Percentiles rank a stretch among this genome's conserved stretches.
Conservation (phyloP, 2,888 invertebrate genomes). For the Neocrepidodera transversa region DNA sequence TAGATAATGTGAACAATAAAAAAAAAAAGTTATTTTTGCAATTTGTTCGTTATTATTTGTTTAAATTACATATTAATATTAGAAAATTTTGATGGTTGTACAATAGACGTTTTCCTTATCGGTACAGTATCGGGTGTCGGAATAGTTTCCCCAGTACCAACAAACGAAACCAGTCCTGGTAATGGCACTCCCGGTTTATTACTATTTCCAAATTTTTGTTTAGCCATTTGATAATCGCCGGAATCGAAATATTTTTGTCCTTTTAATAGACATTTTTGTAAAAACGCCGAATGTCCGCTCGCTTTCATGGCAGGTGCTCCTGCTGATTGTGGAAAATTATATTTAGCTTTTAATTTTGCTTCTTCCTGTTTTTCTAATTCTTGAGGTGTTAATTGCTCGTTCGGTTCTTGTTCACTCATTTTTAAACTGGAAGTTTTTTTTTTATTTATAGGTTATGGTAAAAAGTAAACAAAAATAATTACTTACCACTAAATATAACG, state of each 20-base stretch:
- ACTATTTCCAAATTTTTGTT: constrained; percentile 78
- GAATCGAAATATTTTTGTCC: constrained; percentile 99
- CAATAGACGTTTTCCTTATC: constrained; percentile 89
- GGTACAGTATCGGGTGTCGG: constrained; percentile 98
- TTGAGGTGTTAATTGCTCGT: constrained; percentile 63
- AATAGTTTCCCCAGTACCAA: constrained; percentile 88
- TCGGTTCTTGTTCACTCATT: constrained; percentile 44
- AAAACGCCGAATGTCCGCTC: constrained; percentile 87
- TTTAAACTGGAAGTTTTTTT: no score
- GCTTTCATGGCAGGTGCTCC: constrained; percentile 56
- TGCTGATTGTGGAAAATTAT: constrained; percentile 67
- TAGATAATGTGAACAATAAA: no score
- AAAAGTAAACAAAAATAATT: no score
- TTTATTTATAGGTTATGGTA: no score
- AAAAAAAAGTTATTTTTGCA: no score
- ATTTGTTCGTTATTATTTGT: no score
- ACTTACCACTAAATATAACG: no score
- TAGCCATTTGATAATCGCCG: constrained; percentile 99
- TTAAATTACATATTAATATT: no score
- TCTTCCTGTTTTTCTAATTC: constrained; percentile 90
- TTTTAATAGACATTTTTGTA: constrained; percentile 93
- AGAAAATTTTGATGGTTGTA: constrained; percentile 72
- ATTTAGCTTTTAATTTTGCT: constrained; percentile 91
- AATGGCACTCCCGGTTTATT: constrained; percentile 66
- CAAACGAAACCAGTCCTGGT: constrained; percentile 56